phyloP scores from a whole-genome alignment of 1,140 invertebrate species.

The Chelonus insularis region DNA sequence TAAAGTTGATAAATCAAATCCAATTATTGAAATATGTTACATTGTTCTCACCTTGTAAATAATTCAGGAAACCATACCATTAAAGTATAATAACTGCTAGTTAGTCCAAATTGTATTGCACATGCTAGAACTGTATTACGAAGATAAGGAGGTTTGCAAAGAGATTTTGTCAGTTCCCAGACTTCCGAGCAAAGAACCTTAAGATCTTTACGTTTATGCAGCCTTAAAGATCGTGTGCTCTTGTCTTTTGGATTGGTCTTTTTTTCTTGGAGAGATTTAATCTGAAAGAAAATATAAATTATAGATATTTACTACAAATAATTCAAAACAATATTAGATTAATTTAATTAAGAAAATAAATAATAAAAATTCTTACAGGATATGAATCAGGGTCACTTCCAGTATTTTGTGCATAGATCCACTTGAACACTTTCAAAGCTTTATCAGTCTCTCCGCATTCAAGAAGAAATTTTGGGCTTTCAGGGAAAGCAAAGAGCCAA shows the following conservation, averaged over 20 bases:
- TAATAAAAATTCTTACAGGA: conserved; percentile 62
- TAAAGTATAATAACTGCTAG: conserved; percentile 78
- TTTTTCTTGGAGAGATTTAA: conserved; percentile 70
- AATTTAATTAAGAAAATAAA: neutral
- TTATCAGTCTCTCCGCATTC: conserved; percentile 75
- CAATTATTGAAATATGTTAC: neutral
- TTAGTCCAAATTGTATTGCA: conserved; percentile 74
- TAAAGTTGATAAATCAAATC: no score
- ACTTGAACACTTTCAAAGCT: conserved; percentile 68
- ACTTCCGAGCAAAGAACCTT: conserved; percentile 68
- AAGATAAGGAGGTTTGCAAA: conserved; percentile 71
- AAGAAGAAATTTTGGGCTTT: conserved; percentile 83
- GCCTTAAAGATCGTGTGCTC: conserved; percentile 44
- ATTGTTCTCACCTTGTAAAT: conserved; percentile 58
- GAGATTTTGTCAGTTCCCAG: conserved; percentile 68
- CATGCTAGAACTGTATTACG: conserved; percentile 73
- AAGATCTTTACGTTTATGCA: conserved; percentile 69
- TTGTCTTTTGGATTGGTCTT: conserved; percentile 64
- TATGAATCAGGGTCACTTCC: conserved; percentile 68
- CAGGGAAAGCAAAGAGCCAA: conserved; percentile 77
- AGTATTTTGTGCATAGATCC: conserved; percentile 73
- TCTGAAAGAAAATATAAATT: conserved; percentile 52
- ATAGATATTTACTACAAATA: neutral
- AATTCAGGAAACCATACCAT: conserved; percentile 86
- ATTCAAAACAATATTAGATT: neutral